Percentiles rank a stretch among this genome's conserved stretches.
Evolutionary conservation across 1,140 invertebrate genomes (phyloP).

Genomic region (Papilio xuthus): DNA sequence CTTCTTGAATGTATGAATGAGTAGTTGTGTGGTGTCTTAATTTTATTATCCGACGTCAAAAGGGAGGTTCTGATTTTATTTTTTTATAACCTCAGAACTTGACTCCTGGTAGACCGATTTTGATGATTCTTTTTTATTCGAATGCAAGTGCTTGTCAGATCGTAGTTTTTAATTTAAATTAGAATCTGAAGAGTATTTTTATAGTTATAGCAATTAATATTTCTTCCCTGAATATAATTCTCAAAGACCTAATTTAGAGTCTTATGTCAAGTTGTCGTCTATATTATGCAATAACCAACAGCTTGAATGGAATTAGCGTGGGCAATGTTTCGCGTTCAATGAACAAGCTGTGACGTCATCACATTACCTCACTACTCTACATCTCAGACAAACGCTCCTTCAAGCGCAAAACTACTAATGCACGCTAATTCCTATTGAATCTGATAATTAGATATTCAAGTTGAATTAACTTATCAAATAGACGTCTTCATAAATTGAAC

Average conservation of each 20-base stretch:
- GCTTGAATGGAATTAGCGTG: constrained; percentile 31
- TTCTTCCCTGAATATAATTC: background rate
- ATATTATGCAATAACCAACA: background rate
- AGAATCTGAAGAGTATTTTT: background rate
- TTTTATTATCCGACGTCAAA: background rate
- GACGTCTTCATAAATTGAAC: no score
- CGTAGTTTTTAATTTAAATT: background rate
- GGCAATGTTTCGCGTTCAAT: constrained; percentile 28
- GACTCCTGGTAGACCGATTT: background rate
- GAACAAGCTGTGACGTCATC: constrained; percentile 30
- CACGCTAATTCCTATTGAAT: background rate
- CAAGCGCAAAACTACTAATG: background rate
- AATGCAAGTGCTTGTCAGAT: background rate
- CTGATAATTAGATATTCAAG: background rate
- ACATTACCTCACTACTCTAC: constrained; percentile 15
- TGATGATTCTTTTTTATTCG: background rate
- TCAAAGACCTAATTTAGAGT: background rate
- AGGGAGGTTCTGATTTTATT: background rate
- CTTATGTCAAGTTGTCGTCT: background rate
- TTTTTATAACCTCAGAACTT: background rate
- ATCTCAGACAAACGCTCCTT: background rate
- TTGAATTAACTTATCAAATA: constrained; percentile 1
- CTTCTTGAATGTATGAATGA: background rate
- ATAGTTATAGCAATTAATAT: background rate
- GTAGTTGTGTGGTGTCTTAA: background rate